phyloP scores from a whole-genome alignment of 1,140 invertebrate species.

The Lucilia cuprina region DNA sequence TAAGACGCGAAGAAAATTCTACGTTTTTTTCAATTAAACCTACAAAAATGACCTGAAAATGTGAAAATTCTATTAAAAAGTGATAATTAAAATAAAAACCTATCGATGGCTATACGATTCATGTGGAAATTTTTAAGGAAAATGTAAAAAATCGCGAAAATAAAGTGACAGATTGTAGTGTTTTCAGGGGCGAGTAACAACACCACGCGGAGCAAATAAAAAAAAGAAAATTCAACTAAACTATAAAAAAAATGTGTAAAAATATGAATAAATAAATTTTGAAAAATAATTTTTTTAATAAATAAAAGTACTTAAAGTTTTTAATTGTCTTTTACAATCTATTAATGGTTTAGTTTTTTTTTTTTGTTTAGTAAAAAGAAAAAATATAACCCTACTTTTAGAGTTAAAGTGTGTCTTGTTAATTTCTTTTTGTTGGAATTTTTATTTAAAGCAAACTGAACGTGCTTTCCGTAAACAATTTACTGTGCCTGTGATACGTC shows the following conservation, averaged over 20 bases:
- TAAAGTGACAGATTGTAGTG: neutral
- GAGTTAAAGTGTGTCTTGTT: constrained; percentile 36
- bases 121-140: neutral
- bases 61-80: constrained; percentile 20
- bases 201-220: constrained; percentile 21
- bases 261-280: neutral
- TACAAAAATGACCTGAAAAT: constrained; percentile 44
- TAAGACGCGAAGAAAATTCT: constrained; percentile 47
- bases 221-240: neutral
- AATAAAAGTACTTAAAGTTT: neutral
- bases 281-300: neutral
- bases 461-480: constrained; percentile 95
- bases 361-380: too few relatives aligned
- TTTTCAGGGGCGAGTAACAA: neutral
- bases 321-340: too few relatives aligned
- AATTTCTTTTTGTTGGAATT: constrained; percentile 40
- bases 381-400: constrained; percentile 52
- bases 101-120: neutral
- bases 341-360: too few relatives aligned
- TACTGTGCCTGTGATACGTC: constrained; percentile 92
- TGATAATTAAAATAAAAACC: neutral
- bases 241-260: neutral
- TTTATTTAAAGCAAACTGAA: constrained; percentile 72
- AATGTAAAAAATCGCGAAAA: neutral
- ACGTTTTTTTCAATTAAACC: constrained; percentile 42